Evolutionary conservation across 2,888 invertebrate species (phyloP).

Genomic region (Pammene aurita): DNA sequence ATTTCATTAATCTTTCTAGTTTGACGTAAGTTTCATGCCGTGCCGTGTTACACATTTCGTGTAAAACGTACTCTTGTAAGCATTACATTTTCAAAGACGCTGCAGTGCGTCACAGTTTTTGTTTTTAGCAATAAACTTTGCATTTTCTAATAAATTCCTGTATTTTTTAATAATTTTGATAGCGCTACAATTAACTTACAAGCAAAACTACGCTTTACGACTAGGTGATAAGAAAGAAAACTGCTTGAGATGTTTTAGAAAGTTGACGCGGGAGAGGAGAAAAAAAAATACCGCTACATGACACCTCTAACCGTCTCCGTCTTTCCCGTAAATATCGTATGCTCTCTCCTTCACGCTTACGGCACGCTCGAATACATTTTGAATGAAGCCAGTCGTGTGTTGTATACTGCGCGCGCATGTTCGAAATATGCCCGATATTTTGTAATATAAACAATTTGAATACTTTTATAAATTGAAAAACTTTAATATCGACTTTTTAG

Average conservation of each 20-base stretch:
- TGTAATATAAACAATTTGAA: slow-evolving; percentile 51
- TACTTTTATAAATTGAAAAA: slow-evolving; percentile 46
- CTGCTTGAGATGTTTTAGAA: slow-evolving; percentile 77
- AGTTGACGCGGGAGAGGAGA: slow-evolving; percentile 79
- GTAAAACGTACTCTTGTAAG: neutral
- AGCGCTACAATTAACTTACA: slow-evolving; percentile 10
- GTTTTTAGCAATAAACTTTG: slow-evolving; percentile 19
- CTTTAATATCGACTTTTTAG: neutral
- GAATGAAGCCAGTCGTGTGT: slow-evolving; percentile 65
- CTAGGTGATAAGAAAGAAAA: slow-evolving; percentile 61
- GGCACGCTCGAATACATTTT: slow-evolving; percentile 61
- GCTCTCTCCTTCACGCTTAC: slow-evolving; percentile 59
- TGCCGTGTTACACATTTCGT: slow-evolving; percentile 8
- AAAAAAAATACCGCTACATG: slow-evolving; percentile 81
- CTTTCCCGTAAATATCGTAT: slow-evolving; percentile 48
- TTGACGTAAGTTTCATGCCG: neutral
- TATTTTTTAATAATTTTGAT: slow-evolving; percentile 41
- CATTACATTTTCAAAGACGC: slow-evolving; percentile 12
- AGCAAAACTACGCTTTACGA: slow-evolving; percentile 42
- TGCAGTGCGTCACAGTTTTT: neutral
- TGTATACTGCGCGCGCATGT: slow-evolving; percentile 64
- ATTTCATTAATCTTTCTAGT: neutral
- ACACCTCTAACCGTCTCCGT: slow-evolving; percentile 66
- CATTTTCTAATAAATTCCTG: slow-evolving; percentile 35
- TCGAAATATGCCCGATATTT: slow-evolving; percentile 54